Base-by-base conservation (phyloP, 2,797 vertebrate species). In the Aplochiton taeniatus region DNA sequence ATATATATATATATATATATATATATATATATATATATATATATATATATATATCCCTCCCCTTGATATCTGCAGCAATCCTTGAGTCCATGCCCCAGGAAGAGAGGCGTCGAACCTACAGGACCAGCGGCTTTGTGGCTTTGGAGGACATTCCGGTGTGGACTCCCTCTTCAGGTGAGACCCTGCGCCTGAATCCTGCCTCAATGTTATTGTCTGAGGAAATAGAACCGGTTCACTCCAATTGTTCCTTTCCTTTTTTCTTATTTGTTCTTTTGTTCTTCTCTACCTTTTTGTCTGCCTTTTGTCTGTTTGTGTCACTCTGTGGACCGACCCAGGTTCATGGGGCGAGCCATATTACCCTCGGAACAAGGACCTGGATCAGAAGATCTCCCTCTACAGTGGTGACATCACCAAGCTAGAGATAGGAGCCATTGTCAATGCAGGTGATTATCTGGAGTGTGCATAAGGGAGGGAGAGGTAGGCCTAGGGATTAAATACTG, bases 361-460 rank as follows among this genome's bases (percentile, higher is more conserved):
- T 61, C 77, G 77, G 65, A 87, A 89, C 61, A 76, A 87, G 51
- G 86, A 85, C 44, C 79, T 96, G 76, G 95, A 94, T 14, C 75
- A 88, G 72, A 96, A 95, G 84, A 88, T 97, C 74, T 96, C 95
- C 3, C 67, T 97, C 54, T 90, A 94, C 82, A 87, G 86, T 0
- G 93, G 93, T 0, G 95, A 97, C 71, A 95, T 96, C 89, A 97
- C 95, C 63, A 92, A 90, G 70, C 82, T 96, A 85, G 95, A 96
- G 87, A 89, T 96, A 13, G 95, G 95, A 0, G 93, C 91, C 1
- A 89, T 97, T 5, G 90, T 95, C 72, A 97, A 97, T 4, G 94
- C 95, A 70, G 95, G 96, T 97, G 89, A 87, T 82, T 80, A 66
- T 64, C 20, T 60, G 19, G 46, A 19, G 65, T 17, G 56, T n/a